phyloP scores from a whole-genome alignment of 2,888 invertebrate genomes.

The Phyllotreta cruciferae region DNA sequence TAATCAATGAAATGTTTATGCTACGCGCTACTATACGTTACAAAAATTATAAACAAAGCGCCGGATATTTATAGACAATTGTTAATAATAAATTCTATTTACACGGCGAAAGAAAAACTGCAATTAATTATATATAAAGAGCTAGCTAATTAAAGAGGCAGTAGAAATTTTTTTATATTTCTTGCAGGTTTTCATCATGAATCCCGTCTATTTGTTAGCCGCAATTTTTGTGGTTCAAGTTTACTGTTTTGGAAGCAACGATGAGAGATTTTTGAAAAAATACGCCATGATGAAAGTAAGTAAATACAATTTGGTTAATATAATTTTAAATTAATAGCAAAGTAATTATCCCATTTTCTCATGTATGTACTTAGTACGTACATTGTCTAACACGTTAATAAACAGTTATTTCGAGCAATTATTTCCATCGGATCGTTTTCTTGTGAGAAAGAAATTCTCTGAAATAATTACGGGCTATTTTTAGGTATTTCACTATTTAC shows the following conservation, averaged over 20 bases:
- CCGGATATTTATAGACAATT: background rate
- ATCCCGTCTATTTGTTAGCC: conserved; percentile 29
- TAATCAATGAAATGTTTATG: conserved; percentile 14
- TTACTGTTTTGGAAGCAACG: conserved; percentile 64
- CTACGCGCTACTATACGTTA: background rate
- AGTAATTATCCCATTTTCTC: too few species aligned
- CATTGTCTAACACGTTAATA: too few species aligned
- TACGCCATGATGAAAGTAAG: conserved; percentile 76
- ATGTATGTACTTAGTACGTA: too few species aligned
- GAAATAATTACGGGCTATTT: conserved; percentile 4
- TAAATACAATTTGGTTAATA: background rate
- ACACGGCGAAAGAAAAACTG: too few species aligned
- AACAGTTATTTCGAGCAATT: too few species aligned
- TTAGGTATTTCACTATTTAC: background rate
- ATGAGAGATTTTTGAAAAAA: conserved; percentile 73
- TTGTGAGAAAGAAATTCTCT: background rate
- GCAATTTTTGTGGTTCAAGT: conserved; percentile 44
- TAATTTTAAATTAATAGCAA: too few species aligned
- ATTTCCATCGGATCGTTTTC: background rate
- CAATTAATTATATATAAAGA: background rate
- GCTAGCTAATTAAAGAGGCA: too few species aligned
- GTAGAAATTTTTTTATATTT: conserved; percentile 10
- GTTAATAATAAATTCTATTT: background rate
- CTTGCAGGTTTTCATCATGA: conserved; percentile 38
- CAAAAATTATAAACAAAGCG: conserved; percentile 1